Percentiles rank a stretch among this genome's conserved stretches.
Conservation (phyloP, 2,113 vertebrate genomes). For the Picathartes gymnocephalus region DNA sequence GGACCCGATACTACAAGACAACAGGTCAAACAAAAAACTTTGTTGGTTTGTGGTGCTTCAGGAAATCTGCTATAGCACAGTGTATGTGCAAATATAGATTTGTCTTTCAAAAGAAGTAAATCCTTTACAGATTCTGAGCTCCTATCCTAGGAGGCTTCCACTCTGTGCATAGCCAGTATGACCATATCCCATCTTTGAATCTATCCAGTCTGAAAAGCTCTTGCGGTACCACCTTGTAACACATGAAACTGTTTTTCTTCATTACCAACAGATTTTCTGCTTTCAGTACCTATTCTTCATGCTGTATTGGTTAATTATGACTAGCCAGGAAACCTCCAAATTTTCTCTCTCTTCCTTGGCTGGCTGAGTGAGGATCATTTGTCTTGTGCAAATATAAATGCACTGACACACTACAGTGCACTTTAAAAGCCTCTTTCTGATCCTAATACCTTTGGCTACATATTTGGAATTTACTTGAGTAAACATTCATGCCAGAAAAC, state of each 20-base stretch:
- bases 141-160: not conserved
- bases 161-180: not conserved
- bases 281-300: not conserved
- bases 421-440: conserved; percentile 17
- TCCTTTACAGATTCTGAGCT: not conserved
- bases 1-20: not conserved
- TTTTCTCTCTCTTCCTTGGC: not conserved
- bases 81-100: not conserved
- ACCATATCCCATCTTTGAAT: not conserved
- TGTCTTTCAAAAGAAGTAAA: not conserved
- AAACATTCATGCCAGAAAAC: not conserved
- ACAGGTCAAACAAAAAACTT: not conserved
- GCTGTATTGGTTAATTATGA: not conserved
- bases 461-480: conserved; percentile 41
- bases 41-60: not conserved
- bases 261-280: not conserved
- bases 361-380: not conserved
- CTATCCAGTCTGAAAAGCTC: not conserved
- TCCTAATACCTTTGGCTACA: conserved; percentile 14
- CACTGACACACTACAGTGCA: not conserved
- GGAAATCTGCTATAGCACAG: not conserved
- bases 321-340: not conserved
- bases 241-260: not conserved
- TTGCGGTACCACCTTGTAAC: not conserved
- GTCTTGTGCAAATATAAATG: conserved; percentile 7